Evolutionary conservation across 2,113 vertebrate genomes (phyloP).

Genomic region (Psilopsiagon aurifrons): DNA sequence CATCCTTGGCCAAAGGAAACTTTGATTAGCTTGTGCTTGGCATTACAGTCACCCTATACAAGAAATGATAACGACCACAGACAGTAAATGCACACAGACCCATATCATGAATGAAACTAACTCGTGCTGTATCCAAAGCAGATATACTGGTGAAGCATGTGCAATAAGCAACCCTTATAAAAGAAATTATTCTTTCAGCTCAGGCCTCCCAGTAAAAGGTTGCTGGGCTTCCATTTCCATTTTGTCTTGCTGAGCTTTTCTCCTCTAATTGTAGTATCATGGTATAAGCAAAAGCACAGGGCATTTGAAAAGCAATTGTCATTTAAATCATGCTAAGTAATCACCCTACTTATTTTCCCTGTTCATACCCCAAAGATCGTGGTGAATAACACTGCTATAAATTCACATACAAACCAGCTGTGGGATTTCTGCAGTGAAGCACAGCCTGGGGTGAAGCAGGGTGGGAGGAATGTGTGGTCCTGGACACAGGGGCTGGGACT

Average conservation of each 20-base stretch:
- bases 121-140: not conserved
- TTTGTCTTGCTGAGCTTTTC: slow-evolving; percentile 12
- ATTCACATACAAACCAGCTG: not conserved
- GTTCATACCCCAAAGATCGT: not conserved
- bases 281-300: not conserved
- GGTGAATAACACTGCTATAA: not conserved
- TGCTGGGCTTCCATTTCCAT: not conserved
- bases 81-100: not conserved
- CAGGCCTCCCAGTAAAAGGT: not conserved
- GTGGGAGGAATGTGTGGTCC: not conserved
- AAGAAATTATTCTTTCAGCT: not conserved
- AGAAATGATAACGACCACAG: not conserved
- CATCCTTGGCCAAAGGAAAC: not conserved
- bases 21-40: not conserved
- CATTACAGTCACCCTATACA: not conserved
- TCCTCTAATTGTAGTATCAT: not conserved
- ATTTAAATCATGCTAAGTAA: not conserved
- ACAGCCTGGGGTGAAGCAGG: not conserved
- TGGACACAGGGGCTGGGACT: not conserved
- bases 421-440: not conserved
- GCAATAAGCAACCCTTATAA: not conserved
- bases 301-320: not conserved
- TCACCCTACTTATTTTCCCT: not conserved
- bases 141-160: not conserved
- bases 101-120: not conserved